Evolutionary conservation across 2,888 invertebrate genomes (phyloP).

Genomic region (Automeris io): DNA sequence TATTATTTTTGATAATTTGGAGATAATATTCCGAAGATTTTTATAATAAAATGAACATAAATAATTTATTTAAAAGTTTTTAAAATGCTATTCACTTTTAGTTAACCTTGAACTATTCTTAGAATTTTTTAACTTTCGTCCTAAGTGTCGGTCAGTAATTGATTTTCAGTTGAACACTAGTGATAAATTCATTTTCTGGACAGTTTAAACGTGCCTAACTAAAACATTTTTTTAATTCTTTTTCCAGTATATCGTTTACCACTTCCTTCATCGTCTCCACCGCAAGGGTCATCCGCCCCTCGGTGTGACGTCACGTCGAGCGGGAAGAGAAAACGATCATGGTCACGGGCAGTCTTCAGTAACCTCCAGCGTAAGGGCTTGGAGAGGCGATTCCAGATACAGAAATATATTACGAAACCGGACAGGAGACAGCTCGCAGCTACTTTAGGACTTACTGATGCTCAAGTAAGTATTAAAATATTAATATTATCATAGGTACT

Average conservation of each 20-base stretch:
- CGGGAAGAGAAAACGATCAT: conserved; percentile 90
- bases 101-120: too few species aligned
- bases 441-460: conserved; percentile 93
- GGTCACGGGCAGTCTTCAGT: conserved; percentile 97
- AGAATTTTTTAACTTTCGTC: too few species aligned
- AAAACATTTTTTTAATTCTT: too few species aligned
- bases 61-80: too few species aligned
- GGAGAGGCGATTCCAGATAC: conserved; percentile 93
- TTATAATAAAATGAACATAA: too few species aligned
- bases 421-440: conserved; percentile 94
- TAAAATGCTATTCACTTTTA: too few species aligned
- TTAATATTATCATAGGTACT: neutral
- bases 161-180: too few species aligned
- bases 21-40: too few species aligned
- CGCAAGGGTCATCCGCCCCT: conserved; percentile 41
- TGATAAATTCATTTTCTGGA: too few species aligned
- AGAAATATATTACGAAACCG: conserved; percentile 97
- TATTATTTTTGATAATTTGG: too few species aligned
- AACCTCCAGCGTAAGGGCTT: conserved; percentile 95
- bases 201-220: too few species aligned
- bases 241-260: conserved; percentile 61
- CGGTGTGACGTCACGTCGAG: conserved; percentile 72
- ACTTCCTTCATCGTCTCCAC: conserved; percentile 54
- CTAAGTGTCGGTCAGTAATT: too few species aligned
- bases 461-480: conserved; percentile 80